These are phyloP conservation scores for Yponomeuta plumbellus DNA, from an alignment of 2,888 invertebrate species.

Conservation along the genomic window DNA sequence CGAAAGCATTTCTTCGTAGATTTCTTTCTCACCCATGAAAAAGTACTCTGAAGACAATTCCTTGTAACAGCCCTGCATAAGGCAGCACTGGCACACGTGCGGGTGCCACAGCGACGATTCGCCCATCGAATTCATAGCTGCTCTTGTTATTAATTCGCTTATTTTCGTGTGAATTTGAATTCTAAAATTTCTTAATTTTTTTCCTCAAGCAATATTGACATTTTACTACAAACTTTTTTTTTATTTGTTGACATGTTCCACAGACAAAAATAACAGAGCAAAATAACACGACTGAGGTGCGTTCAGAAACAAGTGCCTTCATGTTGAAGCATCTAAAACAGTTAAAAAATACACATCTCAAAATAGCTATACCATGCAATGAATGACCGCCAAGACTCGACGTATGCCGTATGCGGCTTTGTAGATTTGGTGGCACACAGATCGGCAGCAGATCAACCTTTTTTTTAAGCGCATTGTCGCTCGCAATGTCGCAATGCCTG, in stretches of 20 bases:
- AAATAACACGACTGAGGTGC: too few relatives aligned
- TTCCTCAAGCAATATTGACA: neutral
- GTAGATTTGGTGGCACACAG: too few relatives aligned
- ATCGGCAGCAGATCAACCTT: too few relatives aligned
- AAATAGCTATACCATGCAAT: too few relatives aligned
- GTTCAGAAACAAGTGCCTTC: too few relatives aligned
- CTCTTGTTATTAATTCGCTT: neutral
- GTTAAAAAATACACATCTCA: too few relatives aligned
- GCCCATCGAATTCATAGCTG: neutral
- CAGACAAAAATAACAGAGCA: too few relatives aligned
- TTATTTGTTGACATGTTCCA: neutral
- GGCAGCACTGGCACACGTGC: conserved; percentile 44
- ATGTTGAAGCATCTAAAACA: too few relatives aligned
- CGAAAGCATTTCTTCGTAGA: conserved; percentile 38
- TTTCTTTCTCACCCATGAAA: conserved; percentile 32
- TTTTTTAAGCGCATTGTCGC: too few relatives aligned
- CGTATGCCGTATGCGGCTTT: too few relatives aligned
- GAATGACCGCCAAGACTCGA: too few relatives aligned
- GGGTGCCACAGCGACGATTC: neutral
- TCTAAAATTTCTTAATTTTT: neutral
- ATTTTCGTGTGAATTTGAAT: neutral
- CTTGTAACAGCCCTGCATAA: conserved; percentile 30
- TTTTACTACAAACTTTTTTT: neutral
- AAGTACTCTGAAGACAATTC: conserved; percentile 35
- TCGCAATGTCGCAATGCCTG: too few relatives aligned